phyloP scores from a whole-genome alignment of 2,888 invertebrate genomes.

The Nycteola revayana region DNA sequence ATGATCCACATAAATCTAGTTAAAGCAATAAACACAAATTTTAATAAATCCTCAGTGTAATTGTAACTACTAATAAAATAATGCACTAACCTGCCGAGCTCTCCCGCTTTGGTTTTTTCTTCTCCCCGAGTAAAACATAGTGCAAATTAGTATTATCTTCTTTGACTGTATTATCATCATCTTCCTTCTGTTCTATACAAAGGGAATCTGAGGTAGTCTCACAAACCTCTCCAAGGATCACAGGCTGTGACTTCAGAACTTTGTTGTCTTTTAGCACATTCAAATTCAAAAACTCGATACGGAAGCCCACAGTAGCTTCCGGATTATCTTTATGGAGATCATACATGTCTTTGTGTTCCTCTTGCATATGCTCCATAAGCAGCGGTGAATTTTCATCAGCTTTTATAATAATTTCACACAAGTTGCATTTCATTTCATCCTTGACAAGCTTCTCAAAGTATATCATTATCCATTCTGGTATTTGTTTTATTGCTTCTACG shows the following conservation, averaged over 20 bases:
- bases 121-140: conserved; percentile 49
- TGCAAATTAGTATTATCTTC: conserved; percentile 43
- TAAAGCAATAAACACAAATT: too few species aligned
- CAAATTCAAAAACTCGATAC: conserved; percentile 66
- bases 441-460: conserved; percentile 50
- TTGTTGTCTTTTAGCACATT: conserved; percentile 56
- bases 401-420: conserved; percentile 50
- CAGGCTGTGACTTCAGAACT: conserved; percentile 45
- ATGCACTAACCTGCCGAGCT: conserved; percentile 18
- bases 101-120: conserved; percentile 25
- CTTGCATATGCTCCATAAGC: conserved; percentile 52
- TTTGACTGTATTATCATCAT: conserved; percentile 13
- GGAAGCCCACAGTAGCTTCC: conserved; percentile 60
- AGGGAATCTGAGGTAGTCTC: conserved; percentile 38
- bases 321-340: conserved; percentile 66
- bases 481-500: conserved; percentile 19
- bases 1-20: too few species aligned
- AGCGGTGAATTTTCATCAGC: conserved; percentile 45
- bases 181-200: conserved; percentile 10
- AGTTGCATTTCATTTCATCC: conserved; percentile 52
- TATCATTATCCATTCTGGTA: conserved; percentile 65
- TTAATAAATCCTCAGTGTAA: too few species aligned
- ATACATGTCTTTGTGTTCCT: conserved; percentile 56
- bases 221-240: conserved; percentile 57
- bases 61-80: background rate